Evolutionary conservation across 2,797 vertebrate genomes (phyloP).

Genomic region (Erethizon dorsatum): DNA sequence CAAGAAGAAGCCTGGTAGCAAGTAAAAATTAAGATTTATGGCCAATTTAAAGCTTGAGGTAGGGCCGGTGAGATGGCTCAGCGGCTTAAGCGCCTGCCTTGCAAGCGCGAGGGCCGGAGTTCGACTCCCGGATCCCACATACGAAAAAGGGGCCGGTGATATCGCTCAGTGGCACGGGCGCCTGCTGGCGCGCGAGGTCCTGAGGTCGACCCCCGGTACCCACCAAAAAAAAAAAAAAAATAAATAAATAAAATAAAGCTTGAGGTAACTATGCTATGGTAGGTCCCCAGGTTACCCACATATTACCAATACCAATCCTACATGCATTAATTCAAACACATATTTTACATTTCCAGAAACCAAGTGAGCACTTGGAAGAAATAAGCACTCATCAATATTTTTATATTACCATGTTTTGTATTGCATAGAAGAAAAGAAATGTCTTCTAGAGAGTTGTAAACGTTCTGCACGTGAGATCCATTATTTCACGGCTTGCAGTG

Average conservation of each 20-base stretch:
- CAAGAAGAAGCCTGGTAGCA: slow-evolving; percentile 9
- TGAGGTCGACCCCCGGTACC: no score
- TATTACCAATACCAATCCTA: background rate
- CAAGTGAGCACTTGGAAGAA: slow-evolving; percentile 45
- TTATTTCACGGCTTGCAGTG: slow-evolving; percentile 55
- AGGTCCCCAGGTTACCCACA: background rate
- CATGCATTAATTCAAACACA: background rate
- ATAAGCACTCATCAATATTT: slow-evolving; percentile 56
- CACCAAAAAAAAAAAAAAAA: no score
- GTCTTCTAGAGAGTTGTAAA: slow-evolving; percentile 62
- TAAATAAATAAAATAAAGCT: no score
- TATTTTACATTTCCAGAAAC: slow-evolving; percentile 63
- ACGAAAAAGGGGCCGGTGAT: no score
- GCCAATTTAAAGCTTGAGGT: slow-evolving; percentile 52
- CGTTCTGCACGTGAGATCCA: background rate
- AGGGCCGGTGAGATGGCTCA: no score
- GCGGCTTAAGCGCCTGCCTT: no score
- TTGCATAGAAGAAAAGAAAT: slow-evolving; percentile 63
- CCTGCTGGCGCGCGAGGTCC: no score
- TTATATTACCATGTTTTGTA: background rate
- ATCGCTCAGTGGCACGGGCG: no score
- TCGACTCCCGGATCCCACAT: no score
- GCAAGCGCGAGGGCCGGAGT: no score
- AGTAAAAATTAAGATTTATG: slow-evolving; percentile 42
- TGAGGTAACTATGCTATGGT: background rate